Evolutionary conservation across 2,797 vertebrate genomes (phyloP), one percentile per base, ranked within the genome.

Genomic region (Tolypeutes matacus): DNA sequence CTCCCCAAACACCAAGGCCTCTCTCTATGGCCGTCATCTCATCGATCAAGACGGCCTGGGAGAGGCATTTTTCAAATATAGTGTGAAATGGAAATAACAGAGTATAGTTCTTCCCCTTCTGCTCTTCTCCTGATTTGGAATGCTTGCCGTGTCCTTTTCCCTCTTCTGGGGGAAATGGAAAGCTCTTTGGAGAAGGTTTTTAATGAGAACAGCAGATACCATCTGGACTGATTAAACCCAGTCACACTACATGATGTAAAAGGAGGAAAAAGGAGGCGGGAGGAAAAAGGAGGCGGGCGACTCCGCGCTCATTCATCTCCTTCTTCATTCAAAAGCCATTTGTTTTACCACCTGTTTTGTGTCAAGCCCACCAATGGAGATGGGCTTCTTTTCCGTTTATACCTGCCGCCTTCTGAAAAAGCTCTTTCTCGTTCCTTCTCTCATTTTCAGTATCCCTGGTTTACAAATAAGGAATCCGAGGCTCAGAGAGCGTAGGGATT

Each of bases 1-100:
- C 73, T 1, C 70, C 36, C 42, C 72, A 27, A 11, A 27, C 25
- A 27, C 70, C 70, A 7, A 53, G 53, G 53, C 39, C 23, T 15
- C 1, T 27, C 5, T 5, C 39, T 42, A 1, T 3, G 53, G 53
- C 53, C 53, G 53, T 13, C 36, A 7, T 7, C 70, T 25, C 25
- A 0, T 7, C 0, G 1, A 39, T 56, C 53, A 56, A 14, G 11
- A 5, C 0, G 1, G 70, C 21, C 91, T 60, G 42, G 84, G 39
- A 13, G 70, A 75, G 72, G 29, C 39, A 29, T 49, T 76, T n/a
- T 76, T 49, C 17, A 76, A 76, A 39, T 72, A 27, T 9, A 27
- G 1, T 29, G 34, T 11, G 21, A 42, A 17, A 8, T 18, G 18
- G 29, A 3, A 23, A 11, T 17, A 11, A 51, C 29, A 76, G 42